These are phyloP conservation scores for Pseudorasbora parva DNA, from an alignment of 2,113 vertebrate genomes.

Conservation along the genomic window DNA sequence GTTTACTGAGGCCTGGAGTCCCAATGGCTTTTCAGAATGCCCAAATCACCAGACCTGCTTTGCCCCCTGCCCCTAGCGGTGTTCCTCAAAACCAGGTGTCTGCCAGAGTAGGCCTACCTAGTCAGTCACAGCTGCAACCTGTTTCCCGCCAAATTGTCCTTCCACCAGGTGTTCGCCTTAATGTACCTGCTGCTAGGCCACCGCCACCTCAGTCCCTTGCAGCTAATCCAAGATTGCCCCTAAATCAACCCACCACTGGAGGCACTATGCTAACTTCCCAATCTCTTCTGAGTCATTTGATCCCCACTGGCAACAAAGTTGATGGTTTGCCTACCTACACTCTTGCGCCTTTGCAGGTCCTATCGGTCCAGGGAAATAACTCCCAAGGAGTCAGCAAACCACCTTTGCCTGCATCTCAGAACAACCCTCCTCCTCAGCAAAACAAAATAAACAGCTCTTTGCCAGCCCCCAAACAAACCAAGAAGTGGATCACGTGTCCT, in stretches of 20 bases:
- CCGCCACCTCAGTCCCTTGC: slow-evolving; percentile 70
- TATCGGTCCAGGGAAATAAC: slow-evolving; percentile 75
- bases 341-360: slow-evolving; percentile 84
- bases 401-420: slow-evolving; percentile 75
- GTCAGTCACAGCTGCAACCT: slow-evolving; percentile 61
- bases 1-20: slow-evolving; percentile 73
- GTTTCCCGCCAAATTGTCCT: slow-evolving; percentile 77
- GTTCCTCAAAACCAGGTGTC: slow-evolving; percentile 64
- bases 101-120: slow-evolving; percentile 54
- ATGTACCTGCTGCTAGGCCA: slow-evolving; percentile 67
- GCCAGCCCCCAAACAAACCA: slow-evolving; percentile 78
- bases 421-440: slow-evolving; percentile 69
- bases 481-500: slow-evolving; percentile 95
- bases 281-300: slow-evolving; percentile 87
- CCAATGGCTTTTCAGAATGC: slow-evolving; percentile 70
- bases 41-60: slow-evolving; percentile 61
- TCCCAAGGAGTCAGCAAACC: slow-evolving; percentile 69
- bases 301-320: slow-evolving; percentile 91
- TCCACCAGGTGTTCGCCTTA: slow-evolving; percentile 74
- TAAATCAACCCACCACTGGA: slow-evolving; percentile 71
- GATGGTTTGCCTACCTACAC: slow-evolving; percentile 96
- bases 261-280: slow-evolving; percentile 84
- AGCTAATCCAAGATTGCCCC: slow-evolving; percentile 75
- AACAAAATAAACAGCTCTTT: slow-evolving; percentile 63
- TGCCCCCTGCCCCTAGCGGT: slow-evolving; percentile 36